Conservation (phyloP, 1,140 invertebrate genomes). For the Drosophila serrata region DNA sequence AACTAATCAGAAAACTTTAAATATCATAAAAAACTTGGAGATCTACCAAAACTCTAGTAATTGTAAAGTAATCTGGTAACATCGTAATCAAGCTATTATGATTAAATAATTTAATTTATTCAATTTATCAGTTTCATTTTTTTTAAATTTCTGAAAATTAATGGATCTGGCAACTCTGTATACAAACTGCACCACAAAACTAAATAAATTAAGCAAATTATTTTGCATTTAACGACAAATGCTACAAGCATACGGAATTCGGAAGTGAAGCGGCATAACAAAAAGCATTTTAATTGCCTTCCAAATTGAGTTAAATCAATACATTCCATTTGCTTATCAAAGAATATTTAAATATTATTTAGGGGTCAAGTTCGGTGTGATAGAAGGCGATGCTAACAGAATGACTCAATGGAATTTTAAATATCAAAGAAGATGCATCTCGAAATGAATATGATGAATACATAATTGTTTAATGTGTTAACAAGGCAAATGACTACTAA, state of each 20-base stretch:
- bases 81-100: fast-evolving
- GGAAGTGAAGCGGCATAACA: conserved; percentile 26
- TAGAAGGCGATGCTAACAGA: not conserved
- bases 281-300: conserved; percentile 25
- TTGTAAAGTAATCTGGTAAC: not conserved
- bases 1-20: not conserved
- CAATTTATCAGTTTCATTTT: too few relatives aligned
- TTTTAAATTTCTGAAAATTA: too few relatives aligned
- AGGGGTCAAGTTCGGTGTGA: conserved; percentile 27
- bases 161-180: not conserved
- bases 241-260: conserved; percentile 24
- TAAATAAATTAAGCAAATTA: conserved; percentile 9
- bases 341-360: conserved; percentile 24
- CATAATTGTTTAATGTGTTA: conserved; percentile 10
- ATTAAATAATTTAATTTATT: not conserved
- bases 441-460: conserved; percentile 10
- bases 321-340: conserved; percentile 27
- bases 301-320: conserved; percentile 12
- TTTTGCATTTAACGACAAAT: conserved; percentile 1
- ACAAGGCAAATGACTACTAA: conserved; percentile 13
- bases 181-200: conserved; percentile 18
- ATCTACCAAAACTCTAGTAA: not conserved
- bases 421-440: conserved; percentile 17
- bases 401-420: conserved; percentile 22
- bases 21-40: not conserved